phyloP scores from a whole-genome alignment of 2,797 vertebrate species.

The Podargus strigoides region DNA sequence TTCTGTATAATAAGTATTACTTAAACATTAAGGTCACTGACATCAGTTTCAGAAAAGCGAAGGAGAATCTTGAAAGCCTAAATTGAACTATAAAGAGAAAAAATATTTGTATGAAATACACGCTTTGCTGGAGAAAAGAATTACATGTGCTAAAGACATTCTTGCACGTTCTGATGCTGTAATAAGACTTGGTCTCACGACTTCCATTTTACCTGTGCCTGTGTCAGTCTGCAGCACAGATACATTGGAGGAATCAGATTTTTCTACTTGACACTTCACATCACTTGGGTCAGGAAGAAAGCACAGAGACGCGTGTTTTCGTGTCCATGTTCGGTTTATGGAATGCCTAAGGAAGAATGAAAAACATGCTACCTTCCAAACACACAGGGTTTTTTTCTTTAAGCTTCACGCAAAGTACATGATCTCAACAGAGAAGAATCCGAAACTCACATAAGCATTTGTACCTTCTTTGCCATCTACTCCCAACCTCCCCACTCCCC shows the following conservation, averaged over 20 bases:
- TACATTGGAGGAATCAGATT: conserved; percentile 20
- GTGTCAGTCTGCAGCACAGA: background rate
- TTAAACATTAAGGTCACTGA: background rate
- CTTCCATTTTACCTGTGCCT: conserved; percentile 41
- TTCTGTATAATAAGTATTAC: background rate
- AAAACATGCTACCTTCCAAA: background rate
- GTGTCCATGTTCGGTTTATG: conserved; percentile 80
- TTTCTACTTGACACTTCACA: conserved; percentile 11
- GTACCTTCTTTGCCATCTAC: background rate
- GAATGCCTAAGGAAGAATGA: conserved; percentile 60
- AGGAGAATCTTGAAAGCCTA: background rate
- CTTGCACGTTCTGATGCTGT: background rate
- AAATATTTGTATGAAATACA: background rate
- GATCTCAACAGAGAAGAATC: background rate
- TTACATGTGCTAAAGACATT: background rate
- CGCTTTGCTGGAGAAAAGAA: background rate
- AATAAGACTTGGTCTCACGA: background rate
- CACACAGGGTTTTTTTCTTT: background rate
- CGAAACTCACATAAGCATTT: background rate
- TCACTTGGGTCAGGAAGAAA: conserved; percentile 49
- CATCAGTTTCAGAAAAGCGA: background rate
- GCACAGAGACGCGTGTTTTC: conserved; percentile 42
- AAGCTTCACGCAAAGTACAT: background rate
- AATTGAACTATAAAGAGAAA: fast-evolving
- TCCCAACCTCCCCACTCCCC: fast-evolving